Percentiles rank a stretch among this genome's conserved stretches.
Conservation (phyloP, 1,140 invertebrate species). For the Panagrolaimus sp. region DNA sequence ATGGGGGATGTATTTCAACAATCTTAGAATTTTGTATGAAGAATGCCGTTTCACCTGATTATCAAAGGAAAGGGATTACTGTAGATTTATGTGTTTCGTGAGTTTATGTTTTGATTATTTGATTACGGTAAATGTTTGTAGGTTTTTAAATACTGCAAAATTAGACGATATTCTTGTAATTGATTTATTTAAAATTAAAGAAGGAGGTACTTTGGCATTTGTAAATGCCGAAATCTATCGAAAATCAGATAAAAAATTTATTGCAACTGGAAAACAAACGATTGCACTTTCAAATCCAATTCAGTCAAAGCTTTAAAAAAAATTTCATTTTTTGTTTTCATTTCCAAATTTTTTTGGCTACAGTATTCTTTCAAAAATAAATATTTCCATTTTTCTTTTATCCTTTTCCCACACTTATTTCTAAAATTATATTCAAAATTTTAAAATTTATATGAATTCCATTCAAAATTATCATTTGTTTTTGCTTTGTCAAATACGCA, state of each 20-base stretch:
- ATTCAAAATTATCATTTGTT: too few species aligned
- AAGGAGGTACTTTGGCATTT: constrained; percentile 73
- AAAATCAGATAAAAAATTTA: constrained; percentile 23
- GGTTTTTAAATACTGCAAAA: constrained; percentile 67
- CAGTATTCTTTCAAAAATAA: too few species aligned
- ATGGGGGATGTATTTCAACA: constrained; percentile 36
- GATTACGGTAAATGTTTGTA: constrained; percentile 47
- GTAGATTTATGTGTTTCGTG: constrained; percentile 33
- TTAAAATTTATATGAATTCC: too few species aligned
- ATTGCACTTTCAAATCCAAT: constrained; percentile 23
- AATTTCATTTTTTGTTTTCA: too few species aligned
- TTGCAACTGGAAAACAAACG: constrained; percentile 32
- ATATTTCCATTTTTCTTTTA: too few species aligned
- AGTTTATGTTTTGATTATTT: constrained; percentile 1
- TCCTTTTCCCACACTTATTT: too few species aligned
- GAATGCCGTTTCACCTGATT: constrained; percentile 16
- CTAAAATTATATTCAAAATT: too few species aligned
- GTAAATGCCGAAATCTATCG: constrained; percentile 27
- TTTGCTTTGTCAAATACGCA: too few species aligned
- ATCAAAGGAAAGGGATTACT: constrained; percentile 16
- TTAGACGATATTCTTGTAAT: constrained; percentile 71
- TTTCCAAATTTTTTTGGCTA: too few species aligned
- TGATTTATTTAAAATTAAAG: constrained; percentile 70
- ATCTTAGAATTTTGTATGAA: constrained; percentile 37
- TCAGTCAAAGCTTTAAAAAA: too few species aligned